phyloP scores from a whole-genome alignment of 37 sponge, comb jelly and placozoan species.

The Aphrocallistes beatrix region DNA sequence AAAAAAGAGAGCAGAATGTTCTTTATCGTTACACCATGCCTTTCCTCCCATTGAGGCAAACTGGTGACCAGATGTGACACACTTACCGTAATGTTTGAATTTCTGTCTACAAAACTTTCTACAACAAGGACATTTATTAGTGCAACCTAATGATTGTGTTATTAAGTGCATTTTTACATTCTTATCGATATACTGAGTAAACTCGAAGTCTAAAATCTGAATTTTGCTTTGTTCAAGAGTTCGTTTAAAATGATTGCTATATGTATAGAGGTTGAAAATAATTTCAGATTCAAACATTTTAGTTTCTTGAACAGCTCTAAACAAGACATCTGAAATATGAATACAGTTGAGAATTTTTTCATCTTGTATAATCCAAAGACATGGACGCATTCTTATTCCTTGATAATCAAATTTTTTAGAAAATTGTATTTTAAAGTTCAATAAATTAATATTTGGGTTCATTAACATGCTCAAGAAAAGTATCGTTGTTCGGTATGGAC shows the following conservation, averaged over 20 bases:
- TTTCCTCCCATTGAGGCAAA: slow-evolving; percentile 3
- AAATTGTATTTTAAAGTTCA: neutral
- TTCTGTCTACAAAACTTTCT: neutral
- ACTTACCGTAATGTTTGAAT: neutral
- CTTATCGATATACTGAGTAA: neutral
- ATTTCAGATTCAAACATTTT: neutral
- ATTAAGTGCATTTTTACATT: neutral
- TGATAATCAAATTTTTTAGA: neutral
- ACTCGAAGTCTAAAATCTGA: neutral
- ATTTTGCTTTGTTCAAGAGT: neutral
- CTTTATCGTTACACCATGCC: neutral
- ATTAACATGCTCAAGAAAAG: neutral
- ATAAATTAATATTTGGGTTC: neutral
- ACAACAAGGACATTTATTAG: neutral
- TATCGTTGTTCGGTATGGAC: neutral
- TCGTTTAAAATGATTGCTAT: neutral
- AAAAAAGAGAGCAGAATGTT: neutral
- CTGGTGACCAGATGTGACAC: neutral
- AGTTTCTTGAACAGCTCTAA: neutral
- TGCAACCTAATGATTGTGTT: neutral
- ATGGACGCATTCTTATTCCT: neutral
- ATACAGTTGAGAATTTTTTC: neutral
- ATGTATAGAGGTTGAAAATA: neutral
- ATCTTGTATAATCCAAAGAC: neutral
- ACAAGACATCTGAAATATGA: neutral